Conservation (phyloP, 2,113 vertebrate species). For the Condylura cristata region DNA sequence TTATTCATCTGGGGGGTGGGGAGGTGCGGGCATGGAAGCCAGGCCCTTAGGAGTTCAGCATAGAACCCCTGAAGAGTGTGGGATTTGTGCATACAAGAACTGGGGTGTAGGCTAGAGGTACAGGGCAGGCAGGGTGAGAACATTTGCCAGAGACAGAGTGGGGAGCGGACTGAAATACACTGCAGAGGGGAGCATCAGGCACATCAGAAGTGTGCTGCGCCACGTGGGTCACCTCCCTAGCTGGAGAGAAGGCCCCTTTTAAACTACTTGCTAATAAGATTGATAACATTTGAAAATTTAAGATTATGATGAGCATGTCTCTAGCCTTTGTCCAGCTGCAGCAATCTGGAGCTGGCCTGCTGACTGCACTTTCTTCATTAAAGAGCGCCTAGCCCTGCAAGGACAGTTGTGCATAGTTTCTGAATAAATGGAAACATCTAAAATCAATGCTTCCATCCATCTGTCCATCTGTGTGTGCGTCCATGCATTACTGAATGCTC, state of each 20-base stretch:
- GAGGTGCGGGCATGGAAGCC: no score
- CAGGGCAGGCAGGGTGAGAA: no score
- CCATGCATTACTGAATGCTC: background rate
- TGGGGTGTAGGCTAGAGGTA: no score
- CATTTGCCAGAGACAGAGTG: no score
- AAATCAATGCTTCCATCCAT: background rate
- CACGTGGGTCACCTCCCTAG: no score
- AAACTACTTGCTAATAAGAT: background rate
- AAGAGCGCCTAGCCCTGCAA: background rate
- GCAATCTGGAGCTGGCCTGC: background rate
- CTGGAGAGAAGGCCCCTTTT: background rate
- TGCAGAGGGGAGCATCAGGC: no score
- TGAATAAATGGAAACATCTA: background rate
- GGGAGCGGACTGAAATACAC: no score
- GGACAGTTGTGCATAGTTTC: rapidly evolving
- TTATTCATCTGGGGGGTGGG: no score
- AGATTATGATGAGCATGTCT: background rate
- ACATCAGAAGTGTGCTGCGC: no score
- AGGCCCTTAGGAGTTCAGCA: background rate
- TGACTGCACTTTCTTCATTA: background rate
- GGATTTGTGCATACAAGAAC: no score
- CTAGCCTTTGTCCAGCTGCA: background rate
- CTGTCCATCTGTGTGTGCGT: background rate
- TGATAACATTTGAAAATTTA: background rate
- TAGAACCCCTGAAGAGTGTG: background rate